phyloP scores from a whole-genome alignment of 1,140 invertebrate species.

The Neuroterus valhalla region DNA sequence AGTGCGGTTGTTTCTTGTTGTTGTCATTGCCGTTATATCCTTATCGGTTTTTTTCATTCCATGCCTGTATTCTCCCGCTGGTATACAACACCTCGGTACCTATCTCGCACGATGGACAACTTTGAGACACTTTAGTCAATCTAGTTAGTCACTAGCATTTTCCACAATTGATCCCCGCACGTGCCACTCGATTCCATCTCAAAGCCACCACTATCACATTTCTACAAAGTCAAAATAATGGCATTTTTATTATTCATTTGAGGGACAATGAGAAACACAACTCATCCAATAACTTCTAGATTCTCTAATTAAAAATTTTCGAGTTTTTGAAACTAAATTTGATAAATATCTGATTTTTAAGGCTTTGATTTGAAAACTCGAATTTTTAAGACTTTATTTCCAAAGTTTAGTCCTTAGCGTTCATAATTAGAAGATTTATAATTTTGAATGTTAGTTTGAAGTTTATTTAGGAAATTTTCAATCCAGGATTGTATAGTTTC shows the following conservation, averaged over 20 bases:
- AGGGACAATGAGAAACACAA: too few relatives aligned
- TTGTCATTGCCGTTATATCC: slow-evolving; percentile 28
- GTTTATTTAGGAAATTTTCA: too few relatives aligned
- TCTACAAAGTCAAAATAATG: neutral
- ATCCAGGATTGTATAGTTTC: too few relatives aligned
- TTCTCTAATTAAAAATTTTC: too few relatives aligned
- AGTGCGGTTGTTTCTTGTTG: slow-evolving; percentile 33
- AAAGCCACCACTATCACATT: neutral
- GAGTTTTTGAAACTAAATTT: too few relatives aligned
- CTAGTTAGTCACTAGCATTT: slow-evolving; percentile 10
- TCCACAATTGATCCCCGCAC: neutral
- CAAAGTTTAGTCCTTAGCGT: too few relatives aligned
- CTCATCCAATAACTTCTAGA: too few relatives aligned
- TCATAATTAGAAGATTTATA: too few relatives aligned
- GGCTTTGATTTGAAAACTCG: too few relatives aligned
- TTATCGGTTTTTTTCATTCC: slow-evolving; percentile 4
- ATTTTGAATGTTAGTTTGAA: too few relatives aligned
- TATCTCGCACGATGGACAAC: slow-evolving; percentile 30
- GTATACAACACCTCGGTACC: slow-evolving; percentile 17
- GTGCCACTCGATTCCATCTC: slow-evolving; percentile 16
- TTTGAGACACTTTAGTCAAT: slow-evolving; percentile 18
- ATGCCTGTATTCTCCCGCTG: slow-evolving; percentile 15
- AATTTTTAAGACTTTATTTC: too few relatives aligned
- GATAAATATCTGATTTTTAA: too few relatives aligned
- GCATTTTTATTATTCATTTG: neutral